Evolutionary conservation across 1,140 invertebrate genomes (phyloP).

Genomic region (Anastrepha obliqua): DNA sequence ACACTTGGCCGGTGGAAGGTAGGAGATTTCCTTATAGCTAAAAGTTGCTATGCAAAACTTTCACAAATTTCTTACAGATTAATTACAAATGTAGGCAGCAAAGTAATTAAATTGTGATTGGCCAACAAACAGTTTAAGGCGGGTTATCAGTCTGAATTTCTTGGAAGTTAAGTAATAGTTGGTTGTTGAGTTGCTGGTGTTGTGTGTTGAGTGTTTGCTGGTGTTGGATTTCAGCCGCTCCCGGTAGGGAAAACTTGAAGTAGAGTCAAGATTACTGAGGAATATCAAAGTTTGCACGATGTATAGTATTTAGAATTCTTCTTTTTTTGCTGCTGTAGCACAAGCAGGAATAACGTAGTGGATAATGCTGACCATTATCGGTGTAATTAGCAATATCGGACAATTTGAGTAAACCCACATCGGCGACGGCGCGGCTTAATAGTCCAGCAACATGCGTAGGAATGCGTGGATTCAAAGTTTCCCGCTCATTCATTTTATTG

Average conservation of each 20-base stretch:
- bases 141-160: neutral
- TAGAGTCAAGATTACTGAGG: no score
- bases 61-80: neutral
- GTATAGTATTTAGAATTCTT: no score
- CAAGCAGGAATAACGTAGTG: constrained; percentile 88
- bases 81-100: constrained; percentile 15
- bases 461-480: constrained; percentile 84
- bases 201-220: neutral
- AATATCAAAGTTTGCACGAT: no score
- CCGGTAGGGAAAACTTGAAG: no score
- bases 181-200: neutral
- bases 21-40: neutral
- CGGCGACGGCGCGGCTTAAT: constrained; percentile 80
- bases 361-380: constrained; percentile 82
- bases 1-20: neutral
- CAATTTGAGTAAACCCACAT: constrained; percentile 80
- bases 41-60: constrained; percentile 19
- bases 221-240: neutral
- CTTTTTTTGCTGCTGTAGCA: constrained; percentile 77
- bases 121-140: neutral
- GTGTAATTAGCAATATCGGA: constrained; percentile 88
- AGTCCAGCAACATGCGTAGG: constrained; percentile 83
- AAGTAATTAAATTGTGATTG: constrained; percentile 38
- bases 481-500: constrained; percentile 81
- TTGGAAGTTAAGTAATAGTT: neutral